Conservation (phyloP, 2,113 vertebrate species). For the Natator depressus region DNA sequence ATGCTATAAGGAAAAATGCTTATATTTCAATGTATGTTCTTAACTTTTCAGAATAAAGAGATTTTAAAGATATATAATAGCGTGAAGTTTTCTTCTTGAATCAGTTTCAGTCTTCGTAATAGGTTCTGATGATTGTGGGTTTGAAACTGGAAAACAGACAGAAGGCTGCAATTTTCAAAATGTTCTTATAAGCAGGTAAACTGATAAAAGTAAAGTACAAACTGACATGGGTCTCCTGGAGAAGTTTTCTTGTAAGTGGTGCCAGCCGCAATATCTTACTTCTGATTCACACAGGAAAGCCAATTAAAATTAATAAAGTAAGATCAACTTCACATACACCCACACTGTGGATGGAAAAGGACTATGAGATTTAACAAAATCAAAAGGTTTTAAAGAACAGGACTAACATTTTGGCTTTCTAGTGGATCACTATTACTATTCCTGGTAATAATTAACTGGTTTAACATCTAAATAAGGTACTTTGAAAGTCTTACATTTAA, state of each 20-base stretch:
- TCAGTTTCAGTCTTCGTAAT: background rate
- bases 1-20: background rate
- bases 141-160: background rate
- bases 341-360: rapidly evolving
- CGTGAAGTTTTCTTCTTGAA: background rate
- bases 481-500: slow-evolving; percentile 74
- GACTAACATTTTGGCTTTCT: background rate
- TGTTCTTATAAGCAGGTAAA: background rate
- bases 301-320: background rate
- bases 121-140: background rate
- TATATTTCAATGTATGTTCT: background rate
- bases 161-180: slow-evolving; percentile 33
- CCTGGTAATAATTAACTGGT: slow-evolving; percentile 59
- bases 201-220: background rate
- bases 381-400: slow-evolving; percentile 14
- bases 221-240: background rate
- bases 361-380: background rate
- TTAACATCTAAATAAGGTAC: slow-evolving; percentile 61
- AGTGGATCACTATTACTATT: slow-evolving; percentile 22
- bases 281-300: background rate
- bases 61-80: background rate
- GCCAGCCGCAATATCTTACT: background rate
- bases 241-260: background rate
- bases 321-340: background rate
- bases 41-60: background rate